Percentiles rank a stretch among this genome's conserved stretches.
These are phyloP conservation scores for Corticium candelabrum DNA, from an alignment of 37 sponge, comb jelly and placozoan genomes.

Conservation along the genomic window DNA sequence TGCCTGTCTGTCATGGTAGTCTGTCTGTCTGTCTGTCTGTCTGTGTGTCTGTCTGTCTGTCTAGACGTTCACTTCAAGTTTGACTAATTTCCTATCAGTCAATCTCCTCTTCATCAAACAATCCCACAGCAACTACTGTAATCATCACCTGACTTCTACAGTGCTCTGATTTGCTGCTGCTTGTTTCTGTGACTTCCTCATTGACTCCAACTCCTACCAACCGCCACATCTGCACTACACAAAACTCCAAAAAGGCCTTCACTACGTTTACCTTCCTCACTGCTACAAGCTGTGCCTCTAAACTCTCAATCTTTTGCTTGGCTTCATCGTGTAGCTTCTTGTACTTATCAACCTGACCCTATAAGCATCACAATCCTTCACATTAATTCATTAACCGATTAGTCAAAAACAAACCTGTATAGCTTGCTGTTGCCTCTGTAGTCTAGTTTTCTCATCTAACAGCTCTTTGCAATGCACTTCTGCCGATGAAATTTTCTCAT, in stretches of 20 bases:
- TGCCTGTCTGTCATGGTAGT: too few relatives aligned
- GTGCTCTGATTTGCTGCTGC: slow-evolving; percentile 48
- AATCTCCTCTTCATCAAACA: not conserved
- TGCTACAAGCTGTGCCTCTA: slow-evolving; percentile 55
- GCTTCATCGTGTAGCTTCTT: slow-evolving; percentile 37
- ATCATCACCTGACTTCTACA: slow-evolving; percentile 69
- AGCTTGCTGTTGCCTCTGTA: slow-evolving; percentile 33
- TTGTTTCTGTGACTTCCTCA: slow-evolving; percentile 60
- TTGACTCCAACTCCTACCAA: slow-evolving; percentile 64
- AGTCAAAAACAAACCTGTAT: slow-evolving; percentile 23
- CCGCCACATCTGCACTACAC: not conserved
- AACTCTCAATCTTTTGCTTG: slow-evolving; percentile 47
- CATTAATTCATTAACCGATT: too few relatives aligned
- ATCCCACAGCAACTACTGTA: too few relatives aligned
- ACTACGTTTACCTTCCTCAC: slow-evolving; percentile 52
- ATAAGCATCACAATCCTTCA: too few relatives aligned
- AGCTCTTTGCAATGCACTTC: slow-evolving; percentile 25
- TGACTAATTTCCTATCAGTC: too few relatives aligned
- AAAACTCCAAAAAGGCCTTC: not conserved
- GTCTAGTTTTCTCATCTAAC: slow-evolving; percentile 27
- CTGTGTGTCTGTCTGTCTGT: too few relatives aligned
- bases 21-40: too few relatives aligned
- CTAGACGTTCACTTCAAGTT: too few relatives aligned
- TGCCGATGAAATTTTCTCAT: slow-evolving; percentile 16
- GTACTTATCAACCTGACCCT: slow-evolving; percentile 57